Evolutionary conservation across 1,140 invertebrate genomes (phyloP), one percentile per base, ranked within the genome.

Genomic region (Pogonomyrmex barbatus): DNA sequence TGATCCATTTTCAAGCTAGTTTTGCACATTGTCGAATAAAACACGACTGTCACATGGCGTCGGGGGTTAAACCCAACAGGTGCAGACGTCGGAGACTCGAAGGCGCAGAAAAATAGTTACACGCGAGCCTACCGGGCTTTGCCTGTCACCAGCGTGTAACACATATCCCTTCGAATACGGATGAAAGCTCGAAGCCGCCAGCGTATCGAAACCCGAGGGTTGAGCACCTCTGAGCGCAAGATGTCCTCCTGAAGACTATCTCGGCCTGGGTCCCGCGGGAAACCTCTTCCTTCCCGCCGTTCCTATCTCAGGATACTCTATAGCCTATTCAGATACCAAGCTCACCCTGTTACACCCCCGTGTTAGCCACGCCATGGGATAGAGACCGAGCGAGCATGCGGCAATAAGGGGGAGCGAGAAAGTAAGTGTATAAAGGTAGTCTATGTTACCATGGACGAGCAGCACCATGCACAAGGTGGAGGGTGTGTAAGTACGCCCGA

Each of bases 201-300:
- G 77, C 75, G 86, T 91, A 90, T 91, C 85, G 90, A 87, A 82
- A 60, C 77, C 60, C 87, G 54, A 39, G 71, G 62, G 92, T 93
- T 92, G 92, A 94, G 92, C 88, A 92, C 91, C 93, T 84, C 92
- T 92, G 92, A 89, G 84, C 91, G 77, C 92, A 93, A 92, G 92
- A 94, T 94, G 94, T 94, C 93, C 93, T 94, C 92, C 92, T 94
- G 92, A 95, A 94, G 93, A 94, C 94, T 95, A 94, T 95, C 94
- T 95, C 91, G 89, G 92, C 93, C 91, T 71, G 86, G 85, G 91
- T 95, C 94, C 94, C 94, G 89, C 89, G 94, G 94, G 94, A 93
- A 92, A 92, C 91, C 91, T 93, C 91, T 93, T 92, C 93, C 92
- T 94, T 93, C 91, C 93, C 92, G 92, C 92, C 92, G 92, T 94